Conservation (phyloP, 2,797 vertebrate species). For the Heliangelus exortis region DNA sequence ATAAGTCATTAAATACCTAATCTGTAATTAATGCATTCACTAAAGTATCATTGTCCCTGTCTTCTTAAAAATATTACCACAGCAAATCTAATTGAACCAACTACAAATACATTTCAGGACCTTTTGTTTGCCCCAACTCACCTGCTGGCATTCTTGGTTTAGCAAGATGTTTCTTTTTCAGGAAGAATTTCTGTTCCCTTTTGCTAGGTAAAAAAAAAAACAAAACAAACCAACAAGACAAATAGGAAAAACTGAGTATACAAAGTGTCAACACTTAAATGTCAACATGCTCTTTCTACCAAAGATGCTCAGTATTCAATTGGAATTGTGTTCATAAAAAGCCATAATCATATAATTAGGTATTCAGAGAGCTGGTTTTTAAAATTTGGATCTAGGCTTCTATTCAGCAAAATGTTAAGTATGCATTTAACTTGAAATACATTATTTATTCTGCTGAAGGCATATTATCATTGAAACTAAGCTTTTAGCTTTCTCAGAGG, state of each 20-base stretch:
- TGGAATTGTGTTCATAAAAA: background rate
- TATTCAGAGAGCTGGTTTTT: background rate
- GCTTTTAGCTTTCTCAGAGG: background rate
- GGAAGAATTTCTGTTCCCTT: conserved; percentile 18
- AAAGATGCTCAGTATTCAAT: background rate
- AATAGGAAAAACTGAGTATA: background rate
- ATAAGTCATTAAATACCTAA: background rate
- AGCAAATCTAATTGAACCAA: background rate
- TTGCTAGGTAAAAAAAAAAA: background rate
- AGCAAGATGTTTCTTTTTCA: background rate
- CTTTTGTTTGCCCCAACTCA: background rate
- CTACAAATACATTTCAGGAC: background rate
- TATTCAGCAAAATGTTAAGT: background rate
- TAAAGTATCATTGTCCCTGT: background rate
- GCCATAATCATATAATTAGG: background rate
- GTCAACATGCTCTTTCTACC: background rate
- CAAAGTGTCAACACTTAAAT: background rate
- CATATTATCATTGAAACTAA: background rate
- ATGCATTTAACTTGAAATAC: conserved; percentile 1
- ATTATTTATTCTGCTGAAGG: conserved; percentile 33
- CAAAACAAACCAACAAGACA: background rate
- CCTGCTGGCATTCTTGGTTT: background rate
- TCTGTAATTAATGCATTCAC: background rate
- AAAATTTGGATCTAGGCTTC: background rate
- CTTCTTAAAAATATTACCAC: background rate